Evolutionary conservation across 2,113 vertebrate genomes (phyloP), one percentile per base, ranked within the genome.

Genomic region (Paratilapia polleni): DNA sequence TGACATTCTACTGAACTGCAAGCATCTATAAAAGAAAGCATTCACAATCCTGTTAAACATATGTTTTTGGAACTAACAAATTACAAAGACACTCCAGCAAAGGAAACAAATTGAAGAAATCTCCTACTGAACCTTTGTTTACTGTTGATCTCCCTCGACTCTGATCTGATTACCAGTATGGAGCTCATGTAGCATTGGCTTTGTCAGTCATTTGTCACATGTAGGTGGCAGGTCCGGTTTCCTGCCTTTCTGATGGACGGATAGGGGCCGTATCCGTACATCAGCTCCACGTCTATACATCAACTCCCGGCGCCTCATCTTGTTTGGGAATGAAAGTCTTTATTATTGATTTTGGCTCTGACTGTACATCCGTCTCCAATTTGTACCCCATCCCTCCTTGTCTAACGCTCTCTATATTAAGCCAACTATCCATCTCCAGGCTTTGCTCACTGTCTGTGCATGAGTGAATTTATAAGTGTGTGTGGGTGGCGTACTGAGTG

Each of bases 291-390:
- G 17, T 89, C 80, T 43, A 92, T 90, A 81, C 76, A 87, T 94
- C 91, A 92, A 82, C 66, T 63, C 6, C 57, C 1, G 57, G 78
- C 41, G 77, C 87, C 89, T 93, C 89, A 85, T 88, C 87, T 88
- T 77, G 83, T 94, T 94, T 94, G 89, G 85, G 90, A 92, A 93
- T 93, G 77, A 91, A 93, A 94, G 82, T 91, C 91, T 92, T 93
- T 76, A 91, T 93, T 93, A 94, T 94, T 92, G 93, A 94, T 94
- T 92, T 88, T 91, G 86, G 88, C 89, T 89, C 84, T 4, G 68
- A 80, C 83, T 83, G 84, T 89, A 92, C 91, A 93, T 93, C 92
- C 81, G 79, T 94, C 92, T 93, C 82, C 88, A 75, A 86, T 91
- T 89, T 88, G 88, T 81, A 70, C 85, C 59, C 88, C 79, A 86